Evolutionary conservation across 1,140 invertebrate species (phyloP).

Genomic region (Neodiprion virginianus): DNA sequence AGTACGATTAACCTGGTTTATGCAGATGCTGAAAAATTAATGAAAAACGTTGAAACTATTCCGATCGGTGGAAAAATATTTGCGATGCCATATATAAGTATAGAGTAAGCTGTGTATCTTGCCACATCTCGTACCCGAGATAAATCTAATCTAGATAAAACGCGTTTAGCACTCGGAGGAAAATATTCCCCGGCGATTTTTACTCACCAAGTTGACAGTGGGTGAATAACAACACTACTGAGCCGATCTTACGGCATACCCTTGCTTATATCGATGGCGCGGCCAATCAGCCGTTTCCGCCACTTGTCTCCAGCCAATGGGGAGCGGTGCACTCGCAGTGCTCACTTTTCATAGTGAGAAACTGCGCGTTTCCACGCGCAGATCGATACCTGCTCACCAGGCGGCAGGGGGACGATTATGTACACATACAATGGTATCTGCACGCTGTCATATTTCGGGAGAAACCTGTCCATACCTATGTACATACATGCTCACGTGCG

Average conservation of each 20-base stretch:
- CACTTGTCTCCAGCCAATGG: slow-evolving; percentile 34
- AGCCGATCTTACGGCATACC: slow-evolving; percentile 35
- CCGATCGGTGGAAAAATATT: not conserved
- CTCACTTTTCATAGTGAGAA: not conserved
- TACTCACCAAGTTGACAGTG: slow-evolving; percentile 53
- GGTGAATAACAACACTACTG: slow-evolving; percentile 51
- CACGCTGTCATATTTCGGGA: too few species aligned
- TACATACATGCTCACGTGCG: not conserved
- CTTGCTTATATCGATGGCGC: slow-evolving; percentile 45
- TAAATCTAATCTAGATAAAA: not conserved
- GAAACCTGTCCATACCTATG: not conserved
- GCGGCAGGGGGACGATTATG: not conserved
- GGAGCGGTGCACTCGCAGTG: not conserved
- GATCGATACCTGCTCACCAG: not conserved
- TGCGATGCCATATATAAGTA: not conserved
- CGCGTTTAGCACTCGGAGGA: not conserved
- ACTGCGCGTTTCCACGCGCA: not conserved
- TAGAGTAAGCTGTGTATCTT: not conserved
- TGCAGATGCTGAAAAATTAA: not conserved
- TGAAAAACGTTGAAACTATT: not conserved
- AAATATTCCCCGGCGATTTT: not conserved
- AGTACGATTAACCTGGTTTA: not conserved
- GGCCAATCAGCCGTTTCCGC: slow-evolving; percentile 34
- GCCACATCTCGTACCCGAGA: not conserved
- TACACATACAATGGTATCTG: not conserved